Evolutionary conservation across 2,113 vertebrate genomes (phyloP).

Genomic region (Agelaius phoeniceus): DNA sequence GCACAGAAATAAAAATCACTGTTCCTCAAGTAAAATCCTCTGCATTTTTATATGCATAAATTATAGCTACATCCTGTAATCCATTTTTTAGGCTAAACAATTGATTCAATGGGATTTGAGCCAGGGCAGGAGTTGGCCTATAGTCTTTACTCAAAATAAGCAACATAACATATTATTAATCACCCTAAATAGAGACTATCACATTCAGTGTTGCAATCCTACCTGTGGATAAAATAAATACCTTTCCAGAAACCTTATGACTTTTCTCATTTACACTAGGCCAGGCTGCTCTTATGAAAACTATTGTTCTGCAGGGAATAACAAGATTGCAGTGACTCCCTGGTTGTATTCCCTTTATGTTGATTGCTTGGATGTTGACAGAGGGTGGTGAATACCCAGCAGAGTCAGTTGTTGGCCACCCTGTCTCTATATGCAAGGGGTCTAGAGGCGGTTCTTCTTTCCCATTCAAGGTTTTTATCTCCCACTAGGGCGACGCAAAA

Average conservation of each 20-base stretch:
- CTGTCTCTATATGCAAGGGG: not conserved
- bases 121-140: slow-evolving; percentile 12
- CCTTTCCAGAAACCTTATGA: slow-evolving; percentile 25
- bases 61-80: slow-evolving; percentile 48
- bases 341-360: not conserved
- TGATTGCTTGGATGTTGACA: not conserved
- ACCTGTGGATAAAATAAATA: slow-evolving; percentile 34
- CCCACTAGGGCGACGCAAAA: not conserved
- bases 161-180: slow-evolving; percentile 40
- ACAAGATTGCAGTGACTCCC: not conserved
- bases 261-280: not conserved
- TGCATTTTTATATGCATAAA: slow-evolving; percentile 16
- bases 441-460: not conserved
- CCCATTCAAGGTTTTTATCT: not conserved
- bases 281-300: not conserved
- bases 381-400: not conserved
- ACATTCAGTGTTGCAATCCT: not conserved
- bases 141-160: slow-evolving; percentile 35
- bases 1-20: slow-evolving; percentile 28
- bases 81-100: slow-evolving; percentile 48
- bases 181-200: slow-evolving; percentile 42
- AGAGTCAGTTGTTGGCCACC: not conserved
- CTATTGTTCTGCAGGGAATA: not conserved
- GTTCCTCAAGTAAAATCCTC: not conserved
- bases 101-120: slow-evolving; percentile 40